phyloP scores from a whole-genome alignment of 1,140 invertebrate species.

The Oscheius sp. region DNA sequence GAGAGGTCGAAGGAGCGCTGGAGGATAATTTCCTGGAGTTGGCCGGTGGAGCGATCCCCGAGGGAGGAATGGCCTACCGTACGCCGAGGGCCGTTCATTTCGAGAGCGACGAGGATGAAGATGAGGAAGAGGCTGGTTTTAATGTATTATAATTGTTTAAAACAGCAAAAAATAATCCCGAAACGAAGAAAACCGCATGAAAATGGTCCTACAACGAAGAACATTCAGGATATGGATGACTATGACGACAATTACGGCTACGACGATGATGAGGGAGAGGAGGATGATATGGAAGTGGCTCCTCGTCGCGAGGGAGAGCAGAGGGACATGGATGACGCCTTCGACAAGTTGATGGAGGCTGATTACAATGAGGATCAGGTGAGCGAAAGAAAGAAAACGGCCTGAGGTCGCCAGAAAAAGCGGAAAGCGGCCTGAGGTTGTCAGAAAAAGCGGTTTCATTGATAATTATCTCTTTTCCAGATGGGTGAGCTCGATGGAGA shows the following conservation, averaged over 20 bases:
- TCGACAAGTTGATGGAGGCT: slow-evolving; percentile 80
- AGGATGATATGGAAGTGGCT: slow-evolving; percentile 69
- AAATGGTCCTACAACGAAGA: too few species aligned
- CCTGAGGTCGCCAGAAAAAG: background rate
- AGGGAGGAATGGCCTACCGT: slow-evolving; percentile 3
- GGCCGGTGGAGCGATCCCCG: slow-evolving; percentile 69
- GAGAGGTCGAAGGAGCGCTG: slow-evolving; percentile 74
- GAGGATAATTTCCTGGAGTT: slow-evolving; percentile 86
- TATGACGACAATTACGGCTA: slow-evolving; percentile 32
- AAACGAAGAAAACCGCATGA: too few species aligned
- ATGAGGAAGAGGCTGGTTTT: slow-evolving; percentile 15
- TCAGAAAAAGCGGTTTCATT: background rate
- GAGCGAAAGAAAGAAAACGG: slow-evolving; percentile 3
- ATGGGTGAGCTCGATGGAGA: slow-evolving; percentile 62
- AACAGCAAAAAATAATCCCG: too few species aligned
- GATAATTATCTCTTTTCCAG: slow-evolving; percentile 21
- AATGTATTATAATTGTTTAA: slow-evolving; percentile 1
- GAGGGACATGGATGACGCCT: slow-evolving; percentile 79
- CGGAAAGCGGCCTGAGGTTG: background rate
- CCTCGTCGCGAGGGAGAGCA: slow-evolving; percentile 86
- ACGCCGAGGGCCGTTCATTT: background rate
- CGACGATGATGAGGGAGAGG: slow-evolving; percentile 59
- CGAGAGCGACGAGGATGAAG: slow-evolving; percentile 45
- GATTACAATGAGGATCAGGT: slow-evolving; percentile 84
- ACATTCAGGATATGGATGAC: slow-evolving; percentile 43